Base-by-base conservation (phyloP, 2,113 vertebrate genomes). In the Sinocyclocheilus maitianheensis region DNA sequence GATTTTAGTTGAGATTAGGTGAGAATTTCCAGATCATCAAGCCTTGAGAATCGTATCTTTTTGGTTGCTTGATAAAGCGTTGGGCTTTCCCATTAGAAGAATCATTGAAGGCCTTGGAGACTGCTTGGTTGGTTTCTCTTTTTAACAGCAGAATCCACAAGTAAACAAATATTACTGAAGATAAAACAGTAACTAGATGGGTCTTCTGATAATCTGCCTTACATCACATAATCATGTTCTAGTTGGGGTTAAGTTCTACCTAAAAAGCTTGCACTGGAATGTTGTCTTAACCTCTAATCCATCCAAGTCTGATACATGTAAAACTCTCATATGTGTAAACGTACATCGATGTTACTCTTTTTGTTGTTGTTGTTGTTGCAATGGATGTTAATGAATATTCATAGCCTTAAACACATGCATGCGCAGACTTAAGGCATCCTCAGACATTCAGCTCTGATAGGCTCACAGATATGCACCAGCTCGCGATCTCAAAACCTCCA, bases 371-470 rank as follows among this genome's bases (percentile, higher is more conserved):
- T 43, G 9, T 43, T 46, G 10, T 81, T 30, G 60, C 79, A 81
- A 48, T 43, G 13, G 22, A 65, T 53, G 26, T n/a, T 71, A 83
- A 69, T 55, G 18, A 55, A 83, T 14, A 55, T 22, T 16, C 9
- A 83, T 53, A n/a, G 48, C 46, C 10, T 83, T 55, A 55, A 72
- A 55, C 20, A 14, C 65, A 72, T 9, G 63, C 37, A 53, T 9
- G 63, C 43, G 18, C 81, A 34, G 18, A 3, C 12, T 55, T 37
- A 53, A n/a, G 63, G 63, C 81, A 83, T 71, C 40, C 34, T 53
- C 46, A 37, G 26, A 34, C 46, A 71, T 53, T 53, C 63, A 24
- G 30, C 65, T 83, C 79, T 81, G 37, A 81, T 67, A 46, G 79
- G 79, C 62, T 51, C n/a, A 67, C 3, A 51, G 14, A 16, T 26